Base-by-base conservation (phyloP, 2,797 vertebrate genomes). In the Zalophus californianus region DNA sequence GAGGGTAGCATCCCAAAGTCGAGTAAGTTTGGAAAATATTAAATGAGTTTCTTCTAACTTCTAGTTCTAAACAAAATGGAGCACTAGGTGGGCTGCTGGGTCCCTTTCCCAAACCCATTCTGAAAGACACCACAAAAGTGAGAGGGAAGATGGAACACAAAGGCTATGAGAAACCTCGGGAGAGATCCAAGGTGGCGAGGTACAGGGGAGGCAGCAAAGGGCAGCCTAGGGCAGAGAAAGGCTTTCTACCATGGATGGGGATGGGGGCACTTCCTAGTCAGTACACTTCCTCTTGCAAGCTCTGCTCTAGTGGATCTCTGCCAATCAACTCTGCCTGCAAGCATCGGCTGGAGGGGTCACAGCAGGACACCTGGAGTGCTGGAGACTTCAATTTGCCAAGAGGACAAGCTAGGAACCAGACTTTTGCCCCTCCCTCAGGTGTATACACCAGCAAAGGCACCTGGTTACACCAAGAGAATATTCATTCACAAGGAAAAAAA, bases 11-110 rank as follows among this genome's bases (percentile, higher is more conserved):
- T 64, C 25, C 52, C n/a, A 88, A 93, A 89, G 54, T 89, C 23
- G 78, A 82, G 1, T n/a, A 94, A 62, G n/a, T 41, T 13, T 90
- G 62, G 38, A 83, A 89, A 92, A 77, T 41, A 8, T 72, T 83
- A 94, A 66, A 48, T 84, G 23, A 54, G 38, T 68, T 96, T 93
- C 66, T 77, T 90, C 12, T 73, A 41, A 93, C 56, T 68, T 90
- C 52, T 68, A 58, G 27, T 83, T 90, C 58, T 88, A 84, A 70
- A 91, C 23, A 83, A 87, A 90, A 85, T 41, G 54, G 50, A 58
- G n/a, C 56, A 38, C 9, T n/a, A 72, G 56, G 56, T 73, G 32
- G 50, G 58, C 29, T 64, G 14, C 58, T 80, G 48, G 13, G n/a
- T 85, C 27, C 44, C 6, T 32, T 89, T 32, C 73, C 44, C 35